Evolutionary conservation across 1,140 invertebrate species (phyloP).

Genomic region (Drosophila biarmipes): DNA sequence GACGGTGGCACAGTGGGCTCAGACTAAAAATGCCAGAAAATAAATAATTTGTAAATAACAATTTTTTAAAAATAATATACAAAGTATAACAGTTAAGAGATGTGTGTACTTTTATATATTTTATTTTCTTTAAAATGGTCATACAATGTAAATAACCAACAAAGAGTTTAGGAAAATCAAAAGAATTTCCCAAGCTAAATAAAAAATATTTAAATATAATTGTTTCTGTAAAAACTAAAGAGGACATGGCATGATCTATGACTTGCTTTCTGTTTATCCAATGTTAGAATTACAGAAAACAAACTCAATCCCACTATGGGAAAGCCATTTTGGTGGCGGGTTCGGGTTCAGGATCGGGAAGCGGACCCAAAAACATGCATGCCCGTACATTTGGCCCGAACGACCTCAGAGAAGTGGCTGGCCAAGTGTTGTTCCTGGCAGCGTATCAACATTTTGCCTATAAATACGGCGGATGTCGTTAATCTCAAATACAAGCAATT

Average conservation of each 20-base stretch:
- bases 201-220: no score
- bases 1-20: slow-evolving; percentile 40
- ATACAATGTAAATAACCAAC: no score
- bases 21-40: background rate
- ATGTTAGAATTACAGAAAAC: background rate
- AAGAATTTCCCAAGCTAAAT: no score
- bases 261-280: no score
- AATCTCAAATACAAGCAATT: slow-evolving; percentile 53
- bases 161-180: no score
- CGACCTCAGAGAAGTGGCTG: slow-evolving; percentile 37
- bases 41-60: no score
- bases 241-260: no score
- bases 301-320: background rate
- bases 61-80: no score
- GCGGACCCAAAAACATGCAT: slow-evolving; percentile 13
- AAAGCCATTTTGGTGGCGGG: background rate
- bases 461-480: slow-evolving; percentile 54
- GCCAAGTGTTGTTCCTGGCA: slow-evolving; percentile 61
- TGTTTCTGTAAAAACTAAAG: no score
- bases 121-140: no score
- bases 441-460: slow-evolving; percentile 65
- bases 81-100: no score
- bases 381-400: slow-evolving; percentile 2
- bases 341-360: background rate
- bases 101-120: no score